Conservation (phyloP, 1,140 invertebrate species). For the Parapsyche elsis region DNA sequence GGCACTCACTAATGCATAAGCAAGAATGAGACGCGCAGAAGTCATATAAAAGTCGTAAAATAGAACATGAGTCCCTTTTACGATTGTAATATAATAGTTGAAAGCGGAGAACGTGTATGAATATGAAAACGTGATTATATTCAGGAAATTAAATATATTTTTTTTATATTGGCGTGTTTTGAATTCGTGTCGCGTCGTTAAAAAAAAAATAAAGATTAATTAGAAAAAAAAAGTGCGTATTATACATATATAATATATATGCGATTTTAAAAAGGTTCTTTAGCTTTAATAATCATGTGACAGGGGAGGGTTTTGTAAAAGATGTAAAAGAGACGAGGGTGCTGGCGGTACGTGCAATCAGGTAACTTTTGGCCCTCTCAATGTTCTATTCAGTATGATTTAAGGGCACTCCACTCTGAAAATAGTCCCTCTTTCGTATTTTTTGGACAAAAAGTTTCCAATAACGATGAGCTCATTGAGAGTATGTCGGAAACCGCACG, state of each 20-base stretch:
- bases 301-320: constrained; percentile 27
- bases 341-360: constrained; percentile 38
- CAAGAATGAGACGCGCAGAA: neutral
- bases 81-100: neutral
- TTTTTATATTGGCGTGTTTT: too few species aligned
- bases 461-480: constrained; percentile 25
- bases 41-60: neutral
- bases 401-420: constrained; percentile 49
- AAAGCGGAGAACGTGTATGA: too few species aligned
- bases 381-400: constrained; percentile 50
- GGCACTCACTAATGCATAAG: neutral
- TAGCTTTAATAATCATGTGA: constrained; percentile 22
- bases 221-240: neutral
- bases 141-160: too few species aligned
- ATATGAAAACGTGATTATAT: too few species aligned
- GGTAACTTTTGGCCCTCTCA: constrained; percentile 48
- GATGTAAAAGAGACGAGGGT: constrained; percentile 34
- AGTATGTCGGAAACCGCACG: neutral
- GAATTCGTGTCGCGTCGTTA: too few species aligned
- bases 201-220: too few species aligned
- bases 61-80: neutral
- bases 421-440: constrained; percentile 40
- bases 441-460: constrained; percentile 29
- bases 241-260: neutral
- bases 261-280: constrained; percentile 16